Evolutionary conservation across 2,797 vertebrate genomes (phyloP), one percentile per base, ranked within the genome.

Genomic region (Acanthiza pusilla): DNA sequence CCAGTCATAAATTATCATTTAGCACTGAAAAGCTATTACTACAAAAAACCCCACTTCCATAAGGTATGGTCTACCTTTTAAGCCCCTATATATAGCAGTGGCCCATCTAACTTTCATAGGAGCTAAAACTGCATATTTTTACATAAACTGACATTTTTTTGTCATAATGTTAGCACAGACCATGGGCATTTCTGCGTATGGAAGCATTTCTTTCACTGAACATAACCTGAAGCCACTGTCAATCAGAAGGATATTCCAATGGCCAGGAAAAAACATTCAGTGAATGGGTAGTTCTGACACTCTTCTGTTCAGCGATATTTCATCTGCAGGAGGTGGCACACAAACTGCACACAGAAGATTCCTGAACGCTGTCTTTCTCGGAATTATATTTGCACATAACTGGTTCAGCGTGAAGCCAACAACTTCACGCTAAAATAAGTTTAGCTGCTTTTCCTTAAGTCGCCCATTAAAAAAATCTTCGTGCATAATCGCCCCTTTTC

Each of bases 271-370:
- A 80, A 61, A 17, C 40, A 47, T 18, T 38, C n/a, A 55, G 50
- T 55, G 62, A 94, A 77, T 5, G 38, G 38, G 17, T 19, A 60
- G 61, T 65, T 81, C 51, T 74, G 85, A 83, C 66, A 94, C 53
- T 5, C 61, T 47, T 18, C 78, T 20, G 34, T 5, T 85, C 63
- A 32, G 25, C 3, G 29, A 12, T 40, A 61, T 81, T 85, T 36
- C 65, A 67, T 95, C 91, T 40, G 86, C 90, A 94, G 88, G 72
- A 95, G 91, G 87, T 40, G 26, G 87, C 75, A 81, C 57, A 57
- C 48, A 38, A 93, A 90, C 62, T 13, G 75, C 81, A 77, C 1
- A 1, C 54, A 91, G 95, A 96, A 96, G 82, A 94, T 97, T 96
- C 93, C 4, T 97, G 95, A 95, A 95, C 1, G 26, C 22, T 66